A percentile compares a stretch with the other conserved stretches of the same genome.
Evolutionary conservation across 2,888 invertebrate species (phyloP).

Genomic region (Agonopterix heracliana): DNA sequence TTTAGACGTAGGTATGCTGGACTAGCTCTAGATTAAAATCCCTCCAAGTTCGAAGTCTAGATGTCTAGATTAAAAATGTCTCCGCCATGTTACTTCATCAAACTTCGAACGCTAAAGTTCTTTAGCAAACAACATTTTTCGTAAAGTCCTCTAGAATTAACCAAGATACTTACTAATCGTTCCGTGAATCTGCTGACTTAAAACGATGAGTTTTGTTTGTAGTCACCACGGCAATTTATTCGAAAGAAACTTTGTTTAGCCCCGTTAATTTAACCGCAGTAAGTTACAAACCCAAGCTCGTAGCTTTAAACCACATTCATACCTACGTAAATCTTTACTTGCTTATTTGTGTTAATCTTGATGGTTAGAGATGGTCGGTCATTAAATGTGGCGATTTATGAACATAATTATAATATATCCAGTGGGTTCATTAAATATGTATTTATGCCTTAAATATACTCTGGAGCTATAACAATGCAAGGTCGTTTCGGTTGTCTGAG

Average conservation of each 20-base stretch:
- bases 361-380: background rate
- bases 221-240: slow-evolving; percentile 24
- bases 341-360: slow-evolving; percentile 8
- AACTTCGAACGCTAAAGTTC: background rate
- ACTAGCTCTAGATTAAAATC: slow-evolving; percentile 25
- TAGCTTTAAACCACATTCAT: slow-evolving; percentile 11
- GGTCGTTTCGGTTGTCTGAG: slow-evolving; percentile 34
- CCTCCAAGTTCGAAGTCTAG: slow-evolving; percentile 8
- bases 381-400: background rate
- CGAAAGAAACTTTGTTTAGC: slow-evolving; percentile 26
- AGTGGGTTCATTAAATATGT: no score
- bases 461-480: slow-evolving; percentile 41
- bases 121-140: background rate
- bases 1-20: slow-evolving; percentile 23
- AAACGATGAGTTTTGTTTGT: slow-evolving; percentile 27
- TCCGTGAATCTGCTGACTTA: slow-evolving; percentile 1
- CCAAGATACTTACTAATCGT: background rate
- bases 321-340: slow-evolving; percentile 12
- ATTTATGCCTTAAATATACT: background rate
- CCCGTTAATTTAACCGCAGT: slow-evolving; percentile 27
- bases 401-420: no score
- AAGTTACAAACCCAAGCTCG: slow-evolving; percentile 14
- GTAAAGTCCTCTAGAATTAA: background rate
- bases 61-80: slow-evolving; percentile 5
- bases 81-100: background rate